Conservation (phyloP, 1,140 invertebrate species). For the Zaprionus gabonicus region DNA sequence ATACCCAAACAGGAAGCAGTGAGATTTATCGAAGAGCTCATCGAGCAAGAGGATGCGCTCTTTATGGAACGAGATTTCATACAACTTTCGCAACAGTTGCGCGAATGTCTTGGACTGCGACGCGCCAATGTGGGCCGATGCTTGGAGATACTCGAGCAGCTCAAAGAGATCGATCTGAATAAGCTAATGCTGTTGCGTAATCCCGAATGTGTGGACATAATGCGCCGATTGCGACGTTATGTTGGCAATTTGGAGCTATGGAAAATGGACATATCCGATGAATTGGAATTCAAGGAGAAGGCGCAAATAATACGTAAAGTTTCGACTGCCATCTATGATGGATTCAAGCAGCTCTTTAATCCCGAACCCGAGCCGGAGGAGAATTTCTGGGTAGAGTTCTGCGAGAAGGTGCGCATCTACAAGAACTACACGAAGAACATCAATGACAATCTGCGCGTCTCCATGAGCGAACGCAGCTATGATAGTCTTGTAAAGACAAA, state of each 20-base stretch:
- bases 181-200: constrained; percentile 94
- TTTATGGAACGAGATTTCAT: constrained; percentile 87
- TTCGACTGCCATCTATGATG: constrained; percentile 88
- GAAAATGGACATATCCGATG: constrained; percentile 88
- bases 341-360: constrained; percentile 85
- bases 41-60: constrained; percentile 75
- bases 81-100: constrained; percentile 90
- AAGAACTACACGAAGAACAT: constrained; percentile 87
- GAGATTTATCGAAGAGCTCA: constrained; percentile 69
- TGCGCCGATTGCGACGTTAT: constrained; percentile 89
- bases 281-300: constrained; percentile 87
- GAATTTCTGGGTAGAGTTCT: constrained; percentile 87
- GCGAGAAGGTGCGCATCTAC: constrained; percentile 86
- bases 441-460: constrained; percentile 85
- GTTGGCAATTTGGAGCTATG: constrained; percentile 90
- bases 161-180: constrained; percentile 88
- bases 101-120: constrained; percentile 88
- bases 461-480: constrained; percentile 84
- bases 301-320: constrained; percentile 88
- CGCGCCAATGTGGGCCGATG: constrained; percentile 88
- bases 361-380: constrained; percentile 51
- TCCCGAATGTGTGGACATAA: constrained; percentile 91
- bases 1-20: constrained; percentile 70
- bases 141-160: constrained; percentile 86
- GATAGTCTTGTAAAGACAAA: constrained; percentile 54